phyloP scores from a whole-genome alignment of 1,140 invertebrate species.

The Chymomyza costata region DNA sequence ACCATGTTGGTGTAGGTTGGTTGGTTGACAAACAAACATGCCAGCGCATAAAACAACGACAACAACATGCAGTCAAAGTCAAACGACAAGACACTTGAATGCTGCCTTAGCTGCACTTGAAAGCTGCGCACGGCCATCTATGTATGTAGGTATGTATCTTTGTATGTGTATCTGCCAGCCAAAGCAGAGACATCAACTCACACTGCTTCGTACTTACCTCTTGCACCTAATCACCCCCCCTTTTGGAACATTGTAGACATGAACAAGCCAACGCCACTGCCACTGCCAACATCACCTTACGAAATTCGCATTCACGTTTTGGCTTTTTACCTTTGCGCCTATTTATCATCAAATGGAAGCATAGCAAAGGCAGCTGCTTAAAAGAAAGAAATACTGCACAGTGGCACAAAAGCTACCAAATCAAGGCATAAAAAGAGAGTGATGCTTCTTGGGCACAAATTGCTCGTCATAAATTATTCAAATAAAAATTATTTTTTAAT shows the following conservation, averaged over 20 bases:
- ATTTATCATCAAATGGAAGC: slow-evolving; percentile 68
- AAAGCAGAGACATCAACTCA: slow-evolving; percentile 10
- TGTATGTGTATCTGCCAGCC: slow-evolving; percentile 11
- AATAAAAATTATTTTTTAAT: too few species aligned
- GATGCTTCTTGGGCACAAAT: too few species aligned
- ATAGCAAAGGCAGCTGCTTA: slow-evolving; percentile 41
- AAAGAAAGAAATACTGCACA: slow-evolving; percentile 10
- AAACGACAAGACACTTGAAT: slow-evolving; percentile 1
- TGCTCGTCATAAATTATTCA: too few species aligned
- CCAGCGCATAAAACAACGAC: slow-evolving; percentile 66
- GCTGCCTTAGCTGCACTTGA: slow-evolving; percentile 32
- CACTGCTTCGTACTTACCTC: background rate
- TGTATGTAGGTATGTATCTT: background rate
- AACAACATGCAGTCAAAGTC: slow-evolving; percentile 23
- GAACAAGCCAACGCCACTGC: slow-evolving; percentile 5
- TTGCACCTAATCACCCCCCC: background rate
- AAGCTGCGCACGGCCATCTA: slow-evolving; percentile 1
- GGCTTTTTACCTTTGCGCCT: slow-evolving; percentile 71
- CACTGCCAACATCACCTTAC: slow-evolving; percentile 28
- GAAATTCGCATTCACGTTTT: slow-evolving; percentile 70
- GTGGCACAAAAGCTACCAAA: background rate
- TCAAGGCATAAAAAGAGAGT: background rate
- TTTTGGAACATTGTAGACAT: slow-evolving; percentile 24
- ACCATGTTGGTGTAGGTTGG: too few species aligned
- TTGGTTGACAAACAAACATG: slow-evolving; percentile 67